These are phyloP conservation scores for Lycaon pictus DNA, from an alignment of 2,113 vertebrate genomes.

Conservation along the genomic window DNA sequence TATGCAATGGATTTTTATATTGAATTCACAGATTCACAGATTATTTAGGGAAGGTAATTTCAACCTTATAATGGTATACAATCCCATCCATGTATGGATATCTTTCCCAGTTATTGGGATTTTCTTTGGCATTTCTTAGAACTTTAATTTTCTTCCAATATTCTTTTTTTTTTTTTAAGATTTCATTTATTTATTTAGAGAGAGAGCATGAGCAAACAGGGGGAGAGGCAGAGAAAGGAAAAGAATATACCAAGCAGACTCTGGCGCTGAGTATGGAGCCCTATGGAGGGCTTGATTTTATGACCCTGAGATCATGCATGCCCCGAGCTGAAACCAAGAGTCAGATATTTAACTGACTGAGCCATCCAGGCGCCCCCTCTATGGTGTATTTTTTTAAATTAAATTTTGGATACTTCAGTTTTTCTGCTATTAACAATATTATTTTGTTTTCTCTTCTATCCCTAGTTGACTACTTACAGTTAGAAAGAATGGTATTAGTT, in stretches of 20 bases:
- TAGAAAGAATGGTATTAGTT: not conserved
- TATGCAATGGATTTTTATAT: not conserved
- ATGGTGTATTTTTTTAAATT: not conserved
- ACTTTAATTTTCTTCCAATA: not conserved
- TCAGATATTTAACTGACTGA: not conserved
- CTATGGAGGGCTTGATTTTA: accelerated
- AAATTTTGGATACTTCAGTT: not conserved
- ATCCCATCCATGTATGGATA: not conserved
- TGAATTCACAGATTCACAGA: not conserved
- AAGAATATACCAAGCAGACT: not conserved
- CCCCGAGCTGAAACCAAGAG: not conserved
- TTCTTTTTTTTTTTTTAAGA: not conserved
- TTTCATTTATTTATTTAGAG: not conserved
- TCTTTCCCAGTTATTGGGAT: not conserved
- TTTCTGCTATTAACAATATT: not conserved
- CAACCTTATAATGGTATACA: not conserved
- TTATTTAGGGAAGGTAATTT: not conserved
- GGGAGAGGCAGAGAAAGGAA: not conserved
- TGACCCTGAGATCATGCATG: not conserved
- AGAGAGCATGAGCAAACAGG: not conserved
- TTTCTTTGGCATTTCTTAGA: not conserved
- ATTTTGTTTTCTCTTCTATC: not conserved
- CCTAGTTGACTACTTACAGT: not conserved
- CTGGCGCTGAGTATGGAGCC: not conserved
- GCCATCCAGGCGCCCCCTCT: not conserved